These are phyloP conservation scores for Amblyopsis rosae DNA, from an alignment of 2,113 vertebrate genomes.

Conservation along the genomic window DNA sequence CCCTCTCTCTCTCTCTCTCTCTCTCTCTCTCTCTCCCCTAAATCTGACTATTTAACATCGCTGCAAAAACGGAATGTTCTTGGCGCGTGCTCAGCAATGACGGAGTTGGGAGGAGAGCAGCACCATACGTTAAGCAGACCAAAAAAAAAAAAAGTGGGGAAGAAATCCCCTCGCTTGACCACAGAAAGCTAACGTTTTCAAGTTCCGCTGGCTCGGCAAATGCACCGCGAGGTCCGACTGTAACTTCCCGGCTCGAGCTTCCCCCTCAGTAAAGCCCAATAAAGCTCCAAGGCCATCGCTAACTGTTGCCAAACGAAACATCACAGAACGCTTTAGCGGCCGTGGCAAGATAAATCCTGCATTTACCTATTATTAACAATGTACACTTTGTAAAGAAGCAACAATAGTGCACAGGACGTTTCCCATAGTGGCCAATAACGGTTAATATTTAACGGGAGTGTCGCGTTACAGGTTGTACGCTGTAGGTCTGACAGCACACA, in stretches of 20 bases:
- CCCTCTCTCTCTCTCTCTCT: constrained; percentile 46
- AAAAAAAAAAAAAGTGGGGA: background rate
- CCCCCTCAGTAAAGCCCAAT: too few relatives aligned
- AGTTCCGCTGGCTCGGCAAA: background rate
- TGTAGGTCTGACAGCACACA: background rate
- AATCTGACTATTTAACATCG: constrained; percentile 74
- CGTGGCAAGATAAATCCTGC: too few relatives aligned
- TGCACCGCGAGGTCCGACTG: too few relatives aligned
- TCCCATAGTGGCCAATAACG: background rate
- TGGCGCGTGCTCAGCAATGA: constrained; percentile 77
- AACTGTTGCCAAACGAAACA: too few relatives aligned
- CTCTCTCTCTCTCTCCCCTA: constrained; percentile 60
- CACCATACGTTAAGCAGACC: constrained; percentile 66
- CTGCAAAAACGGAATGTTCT: constrained; percentile 81
- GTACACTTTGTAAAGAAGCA: background rate
- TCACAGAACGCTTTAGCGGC: too few relatives aligned
- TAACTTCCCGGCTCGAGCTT: too few relatives aligned
- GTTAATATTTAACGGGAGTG: background rate
- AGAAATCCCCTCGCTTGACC: constrained; percentile 33
- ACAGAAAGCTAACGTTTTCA: constrained; percentile 16
- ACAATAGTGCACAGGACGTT: background rate
- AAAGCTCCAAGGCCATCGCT: too few relatives aligned
- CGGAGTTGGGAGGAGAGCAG: constrained; percentile 64
- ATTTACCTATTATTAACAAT: too few relatives aligned
- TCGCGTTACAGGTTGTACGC: background rate